A percentile compares a stretch with the other conserved stretches of the same genome.
Evolutionary conservation across 2,797 vertebrate species (phyloP).

Genomic region (Enteromius trimaculatus): DNA sequence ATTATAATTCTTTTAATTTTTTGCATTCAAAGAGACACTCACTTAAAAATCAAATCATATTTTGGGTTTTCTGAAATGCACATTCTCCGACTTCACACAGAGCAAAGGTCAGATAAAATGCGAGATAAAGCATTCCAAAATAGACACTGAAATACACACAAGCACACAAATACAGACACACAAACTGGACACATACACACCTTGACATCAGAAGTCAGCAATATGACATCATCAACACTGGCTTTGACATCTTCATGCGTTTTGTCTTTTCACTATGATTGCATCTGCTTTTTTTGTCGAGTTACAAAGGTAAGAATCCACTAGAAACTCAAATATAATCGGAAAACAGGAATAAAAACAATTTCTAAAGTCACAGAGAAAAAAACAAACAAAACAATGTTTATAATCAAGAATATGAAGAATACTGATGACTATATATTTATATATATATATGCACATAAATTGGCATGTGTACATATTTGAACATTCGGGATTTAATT

Average conservation of each 20-base stretch:
- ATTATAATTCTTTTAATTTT: slow-evolving; percentile 34
- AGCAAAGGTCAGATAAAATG: slow-evolving; percentile 60
- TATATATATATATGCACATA: slow-evolving; percentile 56
- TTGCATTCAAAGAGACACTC: slow-evolving; percentile 56
- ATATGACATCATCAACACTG: slow-evolving; percentile 75
- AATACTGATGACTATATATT: slow-evolving; percentile 57
- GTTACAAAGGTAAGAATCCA: slow-evolving; percentile 68
- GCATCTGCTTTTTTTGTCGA: slow-evolving; percentile 70
- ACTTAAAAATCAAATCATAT: slow-evolving; percentile 65
- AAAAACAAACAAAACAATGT: slow-evolving; percentile 57
- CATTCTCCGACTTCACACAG: slow-evolving; percentile 54
- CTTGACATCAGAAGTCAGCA: slow-evolving; percentile 76
- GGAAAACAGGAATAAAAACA: slow-evolving; percentile 70
- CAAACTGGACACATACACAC: slow-evolving; percentile 71
- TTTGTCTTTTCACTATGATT: slow-evolving; percentile 73
- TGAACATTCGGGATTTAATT: slow-evolving; percentile 50
- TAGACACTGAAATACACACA: slow-evolving; percentile 67
- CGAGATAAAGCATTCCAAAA: slow-evolving; percentile 71
- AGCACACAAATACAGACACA: slow-evolving; percentile 66
- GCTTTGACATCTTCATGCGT: slow-evolving; percentile 75
- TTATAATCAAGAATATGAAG: slow-evolving; percentile 60
- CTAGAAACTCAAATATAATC: slow-evolving; percentile 70
- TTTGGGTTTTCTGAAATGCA: slow-evolving; percentile 60
- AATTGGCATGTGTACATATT: slow-evolving; percentile 64
- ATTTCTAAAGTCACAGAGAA: slow-evolving; percentile 68